Evolutionary conservation across 2,888 invertebrate species (phyloP), one percentile per base, ranked within the genome.

Genomic region (Helleia helle): DNA sequence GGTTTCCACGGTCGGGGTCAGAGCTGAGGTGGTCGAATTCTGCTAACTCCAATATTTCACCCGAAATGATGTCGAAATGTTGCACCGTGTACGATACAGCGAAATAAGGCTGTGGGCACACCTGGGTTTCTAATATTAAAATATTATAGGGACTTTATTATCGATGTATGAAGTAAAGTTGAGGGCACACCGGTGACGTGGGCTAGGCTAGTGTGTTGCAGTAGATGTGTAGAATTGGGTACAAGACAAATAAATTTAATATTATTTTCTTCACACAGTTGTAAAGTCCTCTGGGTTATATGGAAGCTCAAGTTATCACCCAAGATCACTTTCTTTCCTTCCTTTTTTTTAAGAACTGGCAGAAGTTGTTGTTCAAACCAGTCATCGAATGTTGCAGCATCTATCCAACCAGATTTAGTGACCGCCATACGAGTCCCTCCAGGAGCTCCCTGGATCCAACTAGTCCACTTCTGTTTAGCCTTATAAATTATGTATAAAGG

Each of bases 221-320:
- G 13, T 4, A 36, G 36, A 12, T 36, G 24, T 9, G 36, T 36
- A 7, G 36, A 36, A 12, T 36, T 36, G 18, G 31, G 31, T 15
- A 31, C n/a, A 1, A 49, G 42, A 12, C 46, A 46, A 14, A 46
- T 43, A 15, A 49, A 46, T 11, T 36, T 47, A 4, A 36, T 9
- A 11, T 36, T 24, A 17, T 36, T 22, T 24, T 36, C 11, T 3
- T 9, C 24, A 8, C 36, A 36, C 9, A 36, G 22, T 8, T 8
- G 7, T 8, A 36, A 9, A 11, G 15, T 12, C 11, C 26, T 38
- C 5, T 17, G 3, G 4, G 38, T 27, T 6, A 38, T 38, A 14
- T 38, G 38, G 14, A 38, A 26, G 27, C 27, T 38, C 4, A 38
- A 8, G 8, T 29, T 38, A 11, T 38, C 38, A 11, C 38, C 11